phyloP scores from a whole-genome alignment of 2,888 invertebrate species.

The Pyralis farinalis region DNA sequence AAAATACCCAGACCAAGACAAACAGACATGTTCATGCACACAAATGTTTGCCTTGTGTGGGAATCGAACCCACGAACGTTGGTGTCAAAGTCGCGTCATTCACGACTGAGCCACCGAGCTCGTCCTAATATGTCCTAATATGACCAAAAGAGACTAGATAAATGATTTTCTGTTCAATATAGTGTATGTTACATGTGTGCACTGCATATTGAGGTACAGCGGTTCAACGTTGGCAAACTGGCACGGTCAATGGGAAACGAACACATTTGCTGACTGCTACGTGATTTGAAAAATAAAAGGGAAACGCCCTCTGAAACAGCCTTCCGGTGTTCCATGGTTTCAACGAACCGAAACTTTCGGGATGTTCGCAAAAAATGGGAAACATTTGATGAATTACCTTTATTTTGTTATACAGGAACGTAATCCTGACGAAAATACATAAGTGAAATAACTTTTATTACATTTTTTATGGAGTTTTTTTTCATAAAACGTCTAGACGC shows the following conservation, averaged over 20 bases:
- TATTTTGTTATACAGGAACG: slow-evolving; percentile 6
- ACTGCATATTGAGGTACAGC: slow-evolving; percentile 1
- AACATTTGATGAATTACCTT: slow-evolving; percentile 8
- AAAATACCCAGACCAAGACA: too few species aligned
- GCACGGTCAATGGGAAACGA: slow-evolving; percentile 7
- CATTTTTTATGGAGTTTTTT: too few species aligned
- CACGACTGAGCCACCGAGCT: too few species aligned
- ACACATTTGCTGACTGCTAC: slow-evolving; percentile 21
- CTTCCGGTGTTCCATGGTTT: neutral
- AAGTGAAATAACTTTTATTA: too few species aligned
- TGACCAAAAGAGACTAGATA: too few species aligned
- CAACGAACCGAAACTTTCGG: slow-evolving; percentile 10
- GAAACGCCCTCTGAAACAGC: slow-evolving; percentile 3
- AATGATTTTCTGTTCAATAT: neutral
- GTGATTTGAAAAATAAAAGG: slow-evolving; percentile 22
- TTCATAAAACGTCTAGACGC: too few species aligned
- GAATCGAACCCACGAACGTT: too few species aligned
- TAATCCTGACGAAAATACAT: neutral
- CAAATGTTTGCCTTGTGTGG: too few species aligned
- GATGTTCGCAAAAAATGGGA: slow-evolving; percentile 5
- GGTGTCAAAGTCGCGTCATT: too few species aligned
- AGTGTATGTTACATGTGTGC: neutral
- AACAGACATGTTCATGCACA: too few species aligned
- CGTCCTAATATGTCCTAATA: too few species aligned
- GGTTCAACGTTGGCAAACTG: slow-evolving; percentile 4